These are phyloP conservation scores for Volucella bombylans DNA, from an alignment of 2,888 invertebrate species.

Conservation along the genomic window DNA sequence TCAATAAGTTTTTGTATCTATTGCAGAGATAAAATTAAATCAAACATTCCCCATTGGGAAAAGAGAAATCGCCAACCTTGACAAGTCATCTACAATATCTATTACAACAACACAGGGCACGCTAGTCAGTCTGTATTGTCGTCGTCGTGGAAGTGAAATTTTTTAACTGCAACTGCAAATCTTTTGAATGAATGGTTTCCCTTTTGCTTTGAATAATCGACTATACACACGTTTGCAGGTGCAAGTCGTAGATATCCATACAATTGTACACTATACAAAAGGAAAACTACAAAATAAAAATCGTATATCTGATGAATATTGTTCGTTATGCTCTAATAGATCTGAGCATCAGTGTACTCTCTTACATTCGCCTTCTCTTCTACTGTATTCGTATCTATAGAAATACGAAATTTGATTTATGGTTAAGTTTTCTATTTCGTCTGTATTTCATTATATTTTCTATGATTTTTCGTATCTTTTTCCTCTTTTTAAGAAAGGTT, in stretches of 20 bases:
- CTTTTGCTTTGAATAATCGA: slow-evolving; percentile 47
- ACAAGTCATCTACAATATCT: slow-evolving; percentile 37
- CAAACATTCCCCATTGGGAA: slow-evolving; percentile 26
- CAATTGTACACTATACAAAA: slow-evolving; percentile 32
- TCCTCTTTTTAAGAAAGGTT: slow-evolving; percentile 36
- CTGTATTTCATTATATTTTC: not conserved
- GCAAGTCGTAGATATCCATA: slow-evolving; percentile 45
- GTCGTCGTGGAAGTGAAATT: slow-evolving; percentile 67
- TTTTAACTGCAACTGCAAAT: slow-evolving; percentile 58
- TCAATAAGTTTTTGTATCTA: not conserved
- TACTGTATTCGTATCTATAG: slow-evolving; percentile 2
- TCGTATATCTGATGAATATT: slow-evolving; percentile 61
- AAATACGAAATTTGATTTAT: slow-evolving; percentile 62
- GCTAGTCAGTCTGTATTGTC: not conserved
- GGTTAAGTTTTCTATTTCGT: slow-evolving; percentile 43
- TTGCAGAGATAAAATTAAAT: not conserved
- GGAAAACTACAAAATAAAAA: not conserved
- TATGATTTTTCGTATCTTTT: slow-evolving; percentile 13
- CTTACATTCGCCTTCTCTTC: slow-evolving; percentile 12
- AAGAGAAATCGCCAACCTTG: slow-evolving; percentile 72
- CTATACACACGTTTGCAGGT: slow-evolving; percentile 46
- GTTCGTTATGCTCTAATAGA: slow-evolving; percentile 70
- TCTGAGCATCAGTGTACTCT: slow-evolving; percentile 27
- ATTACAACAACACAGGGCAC: slow-evolving; percentile 48
- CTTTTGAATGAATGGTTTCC: slow-evolving; percentile 68